phyloP scores from a whole-genome alignment of 2,888 invertebrate species.

The Druceiella hillmani region DNA sequence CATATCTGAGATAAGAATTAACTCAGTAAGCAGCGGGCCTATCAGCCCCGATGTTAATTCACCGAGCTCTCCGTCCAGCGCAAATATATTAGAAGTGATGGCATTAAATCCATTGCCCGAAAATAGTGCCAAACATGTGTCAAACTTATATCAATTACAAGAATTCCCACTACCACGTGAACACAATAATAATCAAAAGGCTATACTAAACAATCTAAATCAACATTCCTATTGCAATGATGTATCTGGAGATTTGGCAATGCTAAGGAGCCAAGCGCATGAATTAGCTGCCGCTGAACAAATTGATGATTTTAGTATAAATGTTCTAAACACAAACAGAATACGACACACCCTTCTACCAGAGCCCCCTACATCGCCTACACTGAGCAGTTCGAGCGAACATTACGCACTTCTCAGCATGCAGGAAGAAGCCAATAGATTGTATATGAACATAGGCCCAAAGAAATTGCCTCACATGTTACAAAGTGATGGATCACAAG shows the following conservation, averaged over 20 bases:
- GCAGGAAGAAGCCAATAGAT: conserved; percentile 35
- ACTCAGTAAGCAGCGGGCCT: conserved; percentile 29
- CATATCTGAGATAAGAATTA: conserved; percentile 22
- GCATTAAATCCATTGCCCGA: conserved; percentile 44
- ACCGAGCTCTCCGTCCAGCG: conserved; percentile 51
- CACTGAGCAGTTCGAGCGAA: conserved; percentile 43
- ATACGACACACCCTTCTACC: conserved; percentile 38
- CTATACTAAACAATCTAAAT: conserved; percentile 30
- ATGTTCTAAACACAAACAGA: conserved; percentile 44
- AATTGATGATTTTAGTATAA: too few species aligned
- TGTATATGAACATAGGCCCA: conserved; percentile 44
- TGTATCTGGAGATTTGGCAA: conserved; percentile 40
- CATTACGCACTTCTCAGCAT: conserved; percentile 44
- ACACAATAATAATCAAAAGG: conserved; percentile 42
- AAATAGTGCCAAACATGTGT: conserved; percentile 37
- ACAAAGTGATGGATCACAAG: too few species aligned
- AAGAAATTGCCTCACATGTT: too few species aligned
- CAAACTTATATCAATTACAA: conserved; percentile 51
- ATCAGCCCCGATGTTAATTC: conserved; percentile 31
- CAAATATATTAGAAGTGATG: conserved; percentile 51
- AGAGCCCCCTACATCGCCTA: conserved; percentile 40
- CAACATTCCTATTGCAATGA: conserved; percentile 44
- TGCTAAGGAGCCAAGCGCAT: conserved; percentile 36
- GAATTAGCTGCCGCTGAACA: conserved; percentile 37
- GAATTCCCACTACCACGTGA: conserved; percentile 47